Base-by-base conservation (phyloP, 2,113 vertebrate species). In the Cercopithecus mona region DNA sequence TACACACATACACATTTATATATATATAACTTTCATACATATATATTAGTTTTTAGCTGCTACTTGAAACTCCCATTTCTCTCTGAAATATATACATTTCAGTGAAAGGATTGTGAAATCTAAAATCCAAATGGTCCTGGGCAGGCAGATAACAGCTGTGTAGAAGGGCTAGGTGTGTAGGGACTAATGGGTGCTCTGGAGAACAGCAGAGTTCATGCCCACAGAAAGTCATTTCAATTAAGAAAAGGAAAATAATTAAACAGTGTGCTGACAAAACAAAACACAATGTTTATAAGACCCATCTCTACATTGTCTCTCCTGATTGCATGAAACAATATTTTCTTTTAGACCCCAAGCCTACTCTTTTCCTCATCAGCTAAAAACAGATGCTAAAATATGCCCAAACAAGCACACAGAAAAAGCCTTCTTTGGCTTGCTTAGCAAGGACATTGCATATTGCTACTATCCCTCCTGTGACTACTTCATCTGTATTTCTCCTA, bases 321-420 rank as follows among this genome's bases (percentile, higher is more conserved):
- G 8, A 57, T 32, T 30, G 38, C 20, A 1, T 27, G 55, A 55
- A 72, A 93, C 23, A 11, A 5, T 22, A n/a, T 66, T 75, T 91
- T n/a, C 59, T 95, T 66, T 43, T n/a, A 80, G n/a, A 70, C 12
- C 40, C 80, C 83, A 86, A 59, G 55, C 32, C 40, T 25, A 25
- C 48, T 22, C 45, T 87, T 79, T 93, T 94, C 94, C 75, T 23
- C 16, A 38, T 61, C 82, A 18, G 52, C 78, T 59, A 79, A 87
- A 95, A 92, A 35, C 90, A 92, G 79, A 48, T 92, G 45, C 48
- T 64, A 23, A 73, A 81, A 84, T n/a, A 78, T 16, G 88, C 68
- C 22, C 82, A 59, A 84, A 66, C 11, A n/a, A 93, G 94, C 48
- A 59, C 1, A 4, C 66, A 61, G 8, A n/a, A 93, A 25, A 59